phyloP scores from a whole-genome alignment of 2,113 vertebrate genomes.

The Brachionichthys hirsutus region DNA sequence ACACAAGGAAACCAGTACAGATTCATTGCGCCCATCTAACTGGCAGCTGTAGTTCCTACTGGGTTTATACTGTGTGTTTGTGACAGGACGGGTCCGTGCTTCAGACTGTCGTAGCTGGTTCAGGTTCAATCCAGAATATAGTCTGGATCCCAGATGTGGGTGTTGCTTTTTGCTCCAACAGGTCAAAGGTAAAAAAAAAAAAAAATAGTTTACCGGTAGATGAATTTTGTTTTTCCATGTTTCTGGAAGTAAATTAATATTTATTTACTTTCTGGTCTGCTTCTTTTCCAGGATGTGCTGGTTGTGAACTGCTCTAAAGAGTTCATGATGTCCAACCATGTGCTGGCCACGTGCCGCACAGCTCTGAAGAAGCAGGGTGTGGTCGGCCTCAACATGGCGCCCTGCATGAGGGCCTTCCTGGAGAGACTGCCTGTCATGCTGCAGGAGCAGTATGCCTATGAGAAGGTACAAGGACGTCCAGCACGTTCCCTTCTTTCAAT shows the following conservation, averaged over 20 bases:
- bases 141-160: slow-evolving; percentile 98
- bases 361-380: slow-evolving; percentile 94
- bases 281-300: slow-evolving; percentile 85
- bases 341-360: slow-evolving; percentile 90
- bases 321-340: slow-evolving; percentile 87
- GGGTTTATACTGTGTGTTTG: slow-evolving; percentile 2
- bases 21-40: background rate
- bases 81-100: slow-evolving; percentile 91
- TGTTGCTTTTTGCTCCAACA: slow-evolving; percentile 93
- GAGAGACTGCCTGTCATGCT: slow-evolving; percentile 94
- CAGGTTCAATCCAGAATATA: slow-evolving; percentile 91
- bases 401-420: slow-evolving; percentile 95
- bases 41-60: background rate
- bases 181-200: slow-evolving; percentile 86
- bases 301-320: slow-evolving; percentile 92
- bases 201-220: no score
- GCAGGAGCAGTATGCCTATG: slow-evolving; percentile 95
- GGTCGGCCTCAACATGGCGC: slow-evolving; percentile 90
- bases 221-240: background rate
- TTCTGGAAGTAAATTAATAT: background rate
- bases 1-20: background rate
- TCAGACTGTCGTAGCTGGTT: slow-evolving; percentile 92
- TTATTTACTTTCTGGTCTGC: background rate
- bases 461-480: slow-evolving; percentile 81
- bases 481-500: no score